Evolutionary conservation across 2,113 vertebrate genomes (phyloP).

Genomic region (Anolis carolinensis): DNA sequence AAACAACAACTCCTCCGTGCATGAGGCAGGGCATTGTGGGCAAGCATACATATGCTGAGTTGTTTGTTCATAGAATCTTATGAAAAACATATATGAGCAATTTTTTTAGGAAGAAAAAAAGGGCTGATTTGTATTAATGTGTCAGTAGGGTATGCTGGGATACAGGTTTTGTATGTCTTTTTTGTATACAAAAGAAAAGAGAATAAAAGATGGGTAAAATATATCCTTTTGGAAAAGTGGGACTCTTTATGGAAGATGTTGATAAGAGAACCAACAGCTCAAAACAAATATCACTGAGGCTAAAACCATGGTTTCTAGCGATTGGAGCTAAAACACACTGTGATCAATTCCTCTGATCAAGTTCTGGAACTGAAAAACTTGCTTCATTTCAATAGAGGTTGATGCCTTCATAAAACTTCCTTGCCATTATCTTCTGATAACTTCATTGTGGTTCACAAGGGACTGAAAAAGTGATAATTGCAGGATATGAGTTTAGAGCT

Average conservation of each 20-base stretch:
- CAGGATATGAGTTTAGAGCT: background rate
- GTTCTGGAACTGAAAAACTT: background rate
- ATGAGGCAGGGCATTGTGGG: no score
- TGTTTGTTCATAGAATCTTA: no score
- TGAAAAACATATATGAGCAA: background rate
- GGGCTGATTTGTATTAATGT: background rate
- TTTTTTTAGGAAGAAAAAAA: background rate
- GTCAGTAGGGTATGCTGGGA: background rate
- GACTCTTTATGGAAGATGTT: background rate
- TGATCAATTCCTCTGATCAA: background rate
- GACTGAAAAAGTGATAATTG: background rate
- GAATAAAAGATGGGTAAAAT: background rate
- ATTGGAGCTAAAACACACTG: background rate
- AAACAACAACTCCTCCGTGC: no score
- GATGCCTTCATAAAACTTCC: background rate
- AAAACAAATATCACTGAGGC: background rate
- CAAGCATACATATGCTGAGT: no score
- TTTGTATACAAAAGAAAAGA: background rate
- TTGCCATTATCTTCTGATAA: background rate
- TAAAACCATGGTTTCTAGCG: background rate
- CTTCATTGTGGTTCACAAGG: background rate
- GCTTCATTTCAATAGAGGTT: background rate
- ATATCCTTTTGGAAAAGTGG: background rate
- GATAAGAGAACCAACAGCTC: background rate
- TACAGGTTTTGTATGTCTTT: no score